Conservation (phyloP, 1,140 invertebrate genomes). For the Drosophila oshimai region DNA sequence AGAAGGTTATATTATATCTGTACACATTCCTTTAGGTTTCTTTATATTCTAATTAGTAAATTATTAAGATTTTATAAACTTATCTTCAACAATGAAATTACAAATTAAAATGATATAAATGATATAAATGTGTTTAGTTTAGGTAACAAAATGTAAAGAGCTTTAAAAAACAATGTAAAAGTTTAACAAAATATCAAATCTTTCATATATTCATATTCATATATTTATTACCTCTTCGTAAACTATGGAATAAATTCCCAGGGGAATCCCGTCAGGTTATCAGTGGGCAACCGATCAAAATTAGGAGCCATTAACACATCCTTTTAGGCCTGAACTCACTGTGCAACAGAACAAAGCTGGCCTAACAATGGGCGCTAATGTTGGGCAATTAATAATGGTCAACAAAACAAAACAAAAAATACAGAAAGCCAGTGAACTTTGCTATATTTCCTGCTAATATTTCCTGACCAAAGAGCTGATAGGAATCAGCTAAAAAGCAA, state of each 20-base stretch:
- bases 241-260: not conserved
- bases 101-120: no score
- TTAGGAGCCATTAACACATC: slow-evolving; percentile 68
- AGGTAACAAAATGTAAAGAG: no score
- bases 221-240: not conserved
- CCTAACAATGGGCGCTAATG: slow-evolving; percentile 75
- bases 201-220: accelerated
- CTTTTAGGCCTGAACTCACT: slow-evolving; percentile 12
- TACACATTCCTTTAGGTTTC: no score
- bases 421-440: slow-evolving; percentile 42
- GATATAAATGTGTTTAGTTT: no score
- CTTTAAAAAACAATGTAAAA: no score
- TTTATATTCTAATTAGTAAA: no score
- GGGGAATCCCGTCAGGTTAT: slow-evolving; percentile 27
- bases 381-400: slow-evolving; percentile 68
- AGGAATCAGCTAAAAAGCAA: slow-evolving; percentile 56
- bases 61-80: no score
- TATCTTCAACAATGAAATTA: no score
- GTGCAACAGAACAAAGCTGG: not conserved
- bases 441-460: slow-evolving; percentile 60
- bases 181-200: not conserved
- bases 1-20: no score
- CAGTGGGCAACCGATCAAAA: slow-evolving; percentile 39
- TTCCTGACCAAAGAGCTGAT: slow-evolving; percentile 47
- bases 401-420: slow-evolving; percentile 16